A percentile compares a stretch with the other conserved stretches of the same genome.
phyloP scores from a whole-genome alignment of 2,113 vertebrate species.

The Hyperopisus bebe region DNA sequence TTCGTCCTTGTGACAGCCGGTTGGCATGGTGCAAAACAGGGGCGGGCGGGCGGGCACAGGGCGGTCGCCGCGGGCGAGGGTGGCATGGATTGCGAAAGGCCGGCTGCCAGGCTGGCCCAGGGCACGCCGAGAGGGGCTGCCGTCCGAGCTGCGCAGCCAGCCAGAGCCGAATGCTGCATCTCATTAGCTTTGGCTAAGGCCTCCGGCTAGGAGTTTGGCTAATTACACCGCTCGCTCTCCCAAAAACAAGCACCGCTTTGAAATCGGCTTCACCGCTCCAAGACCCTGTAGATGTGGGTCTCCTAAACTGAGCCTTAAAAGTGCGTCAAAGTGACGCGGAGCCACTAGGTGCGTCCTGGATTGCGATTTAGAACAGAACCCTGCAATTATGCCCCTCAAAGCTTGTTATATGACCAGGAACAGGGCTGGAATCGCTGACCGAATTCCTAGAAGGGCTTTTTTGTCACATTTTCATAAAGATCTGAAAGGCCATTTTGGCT shows the following conservation, averaged over 20 bases:
- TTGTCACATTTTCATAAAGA: background rate
- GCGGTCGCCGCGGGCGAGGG: constrained; percentile 16
- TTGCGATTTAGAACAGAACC: background rate
- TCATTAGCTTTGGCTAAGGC: constrained; percentile 35
- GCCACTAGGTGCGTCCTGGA: background rate
- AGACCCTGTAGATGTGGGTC: background rate
- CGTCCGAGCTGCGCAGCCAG: constrained; percentile 22
- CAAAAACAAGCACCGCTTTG: constrained; percentile 47
- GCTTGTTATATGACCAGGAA: background rate
- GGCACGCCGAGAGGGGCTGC: constrained; percentile 13
- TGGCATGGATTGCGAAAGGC: constrained; percentile 10
- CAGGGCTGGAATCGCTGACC: no score
- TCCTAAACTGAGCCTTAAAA: background rate
- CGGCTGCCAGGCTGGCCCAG: constrained; percentile 19
- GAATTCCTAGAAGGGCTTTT: background rate
- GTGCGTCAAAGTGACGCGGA: background rate
- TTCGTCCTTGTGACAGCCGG: constrained; percentile 24
- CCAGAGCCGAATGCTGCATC: constrained; percentile 37
- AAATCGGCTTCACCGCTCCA: constrained; percentile 27
- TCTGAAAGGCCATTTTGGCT: background rate
- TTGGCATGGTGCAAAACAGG: constrained; percentile 28
- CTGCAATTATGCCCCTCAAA: background rate
- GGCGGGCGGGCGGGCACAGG: constrained; percentile 24
- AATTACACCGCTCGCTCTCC: constrained; percentile 62
- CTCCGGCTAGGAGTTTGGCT: constrained; percentile 35